Evolutionary conservation across 2,888 invertebrate genomes (phyloP).

Genomic region (Ptilodon capucinus): DNA sequence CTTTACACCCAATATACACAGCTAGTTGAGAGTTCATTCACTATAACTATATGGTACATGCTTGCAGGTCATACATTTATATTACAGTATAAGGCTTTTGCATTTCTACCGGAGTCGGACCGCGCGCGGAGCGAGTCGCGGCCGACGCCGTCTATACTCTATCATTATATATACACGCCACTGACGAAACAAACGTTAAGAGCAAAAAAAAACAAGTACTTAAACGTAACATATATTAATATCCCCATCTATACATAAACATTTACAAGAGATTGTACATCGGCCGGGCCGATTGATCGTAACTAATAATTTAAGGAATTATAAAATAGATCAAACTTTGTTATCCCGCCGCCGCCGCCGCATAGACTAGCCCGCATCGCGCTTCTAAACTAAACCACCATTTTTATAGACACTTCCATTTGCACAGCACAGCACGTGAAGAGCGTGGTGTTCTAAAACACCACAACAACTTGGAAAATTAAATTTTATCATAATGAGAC

Average conservation of each 20-base stretch:
- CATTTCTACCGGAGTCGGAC: slow-evolving; percentile 59
- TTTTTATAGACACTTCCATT: too few relatives aligned
- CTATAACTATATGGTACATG: slow-evolving; percentile 74
- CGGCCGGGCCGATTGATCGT: slow-evolving; percentile 56
- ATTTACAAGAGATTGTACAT: slow-evolving; percentile 79
- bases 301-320: slow-evolving; percentile 65
- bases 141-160: slow-evolving; percentile 45
- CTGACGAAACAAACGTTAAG: slow-evolving; percentile 46
- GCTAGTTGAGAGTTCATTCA: slow-evolving; percentile 68
- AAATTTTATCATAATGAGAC: too few relatives aligned
- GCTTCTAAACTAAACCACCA: too few relatives aligned
- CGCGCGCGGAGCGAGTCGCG: slow-evolving; percentile 39
- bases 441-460: too few relatives aligned
- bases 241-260: slow-evolving; percentile 79
- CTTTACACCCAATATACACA: slow-evolving; percentile 82
- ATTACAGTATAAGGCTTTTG: slow-evolving; percentile 76
- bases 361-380: slow-evolving; percentile 40
- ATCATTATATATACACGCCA: slow-evolving; percentile 62
- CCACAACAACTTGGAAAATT: too few relatives aligned
- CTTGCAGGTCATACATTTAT: slow-evolving; percentile 62
- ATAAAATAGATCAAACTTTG: slow-evolving; percentile 38
- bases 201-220: slow-evolving; percentile 62
- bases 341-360: slow-evolving; percentile 37
- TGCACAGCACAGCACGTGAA: too few relatives aligned
- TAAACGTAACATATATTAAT: slow-evolving; percentile 76